Conservation (phyloP, 1,140 invertebrate species). For the Zeugodacus cucurbitae region DNA sequence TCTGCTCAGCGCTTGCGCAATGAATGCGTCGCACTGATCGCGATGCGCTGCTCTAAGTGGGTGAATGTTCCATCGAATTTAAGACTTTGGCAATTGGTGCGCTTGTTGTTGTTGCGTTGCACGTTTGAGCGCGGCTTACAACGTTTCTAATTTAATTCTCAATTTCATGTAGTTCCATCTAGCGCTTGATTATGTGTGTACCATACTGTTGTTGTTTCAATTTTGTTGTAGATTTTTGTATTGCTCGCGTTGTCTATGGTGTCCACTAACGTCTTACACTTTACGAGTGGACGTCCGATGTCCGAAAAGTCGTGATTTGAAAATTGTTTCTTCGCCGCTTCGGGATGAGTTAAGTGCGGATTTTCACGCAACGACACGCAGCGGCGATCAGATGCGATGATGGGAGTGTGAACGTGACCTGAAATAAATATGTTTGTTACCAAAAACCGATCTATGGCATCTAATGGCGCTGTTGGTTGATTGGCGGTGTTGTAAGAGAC, state of each 20-base stretch:
- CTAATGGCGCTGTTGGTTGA: neutral
- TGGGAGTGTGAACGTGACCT: constrained; percentile 38
- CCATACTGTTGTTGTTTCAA: neutral
- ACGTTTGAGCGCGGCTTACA: constrained; percentile 14
- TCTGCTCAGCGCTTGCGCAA: neutral
- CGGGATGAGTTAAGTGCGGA: constrained; percentile 36
- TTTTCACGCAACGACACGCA: constrained; percentile 41
- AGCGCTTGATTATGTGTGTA: neutral
- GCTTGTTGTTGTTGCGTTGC: constrained; percentile 3
- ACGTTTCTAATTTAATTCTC: constrained; percentile 41
- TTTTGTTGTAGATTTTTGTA: neutral
- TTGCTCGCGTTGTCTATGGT: neutral
- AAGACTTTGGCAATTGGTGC: neutral
- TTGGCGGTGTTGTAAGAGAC: neutral
- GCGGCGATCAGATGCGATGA: constrained; percentile 28
- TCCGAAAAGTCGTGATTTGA: constrained; percentile 38
- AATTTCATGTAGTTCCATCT: constrained; percentile 31
- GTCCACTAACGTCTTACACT: constrained; percentile 33
- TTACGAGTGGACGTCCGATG: constrained; percentile 29
- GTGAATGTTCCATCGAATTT: constrained; percentile 19
- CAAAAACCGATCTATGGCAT: constrained; percentile 8
- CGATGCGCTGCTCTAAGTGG: neutral
- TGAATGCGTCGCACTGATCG: constrained; percentile 24
- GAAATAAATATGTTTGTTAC: constrained; percentile 19
- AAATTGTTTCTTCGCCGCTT: constrained; percentile 35